These are phyloP conservation scores for Nerophis lumbriciformis DNA, from an alignment of 2,113 vertebrate species.

Conservation along the genomic window DNA sequence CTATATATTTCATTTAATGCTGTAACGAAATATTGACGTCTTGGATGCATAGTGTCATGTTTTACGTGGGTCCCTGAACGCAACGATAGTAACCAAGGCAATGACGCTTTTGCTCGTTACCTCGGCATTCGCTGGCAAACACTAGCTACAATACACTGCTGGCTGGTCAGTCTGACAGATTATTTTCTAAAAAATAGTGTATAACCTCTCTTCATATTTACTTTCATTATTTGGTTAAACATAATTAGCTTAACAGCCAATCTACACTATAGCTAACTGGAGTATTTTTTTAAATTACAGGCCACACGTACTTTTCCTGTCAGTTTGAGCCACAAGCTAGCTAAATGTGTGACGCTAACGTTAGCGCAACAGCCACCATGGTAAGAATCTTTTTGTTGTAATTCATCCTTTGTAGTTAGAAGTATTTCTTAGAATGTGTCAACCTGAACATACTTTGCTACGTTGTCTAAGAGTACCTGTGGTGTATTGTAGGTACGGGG, in stretches of 20 bases:
- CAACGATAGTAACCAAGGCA: constrained; percentile 60
- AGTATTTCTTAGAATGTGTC: not conserved
- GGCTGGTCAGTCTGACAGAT: constrained; percentile 46
- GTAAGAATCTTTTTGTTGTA: constrained; percentile 45
- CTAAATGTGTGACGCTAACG: constrained; percentile 24
- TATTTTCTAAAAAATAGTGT: constrained; percentile 38
- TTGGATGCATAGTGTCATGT: not conserved
- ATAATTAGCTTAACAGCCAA: no score
- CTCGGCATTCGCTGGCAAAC: constrained; percentile 54
- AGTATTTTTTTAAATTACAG: constrained; percentile 10
- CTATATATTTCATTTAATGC: no score
- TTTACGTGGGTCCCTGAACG: constrained; percentile 45
- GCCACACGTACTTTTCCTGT: constrained; percentile 7
- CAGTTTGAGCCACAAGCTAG: constrained; percentile 29
- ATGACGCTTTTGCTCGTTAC: constrained; percentile 64
- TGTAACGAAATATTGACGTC: not conserved
- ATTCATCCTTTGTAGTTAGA: not conserved
- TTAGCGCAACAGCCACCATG: constrained; percentile 51
- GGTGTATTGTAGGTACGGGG: not conserved
- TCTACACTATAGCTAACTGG: not conserved
- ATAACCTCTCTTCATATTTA: constrained; percentile 9
- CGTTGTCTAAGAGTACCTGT: not conserved
- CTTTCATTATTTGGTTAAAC: not conserved
- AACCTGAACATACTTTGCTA: not conserved
- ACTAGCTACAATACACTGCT: constrained; percentile 36